Conservation (phyloP, 2,888 invertebrate genomes). For the Aspidapion aeneum region DNA sequence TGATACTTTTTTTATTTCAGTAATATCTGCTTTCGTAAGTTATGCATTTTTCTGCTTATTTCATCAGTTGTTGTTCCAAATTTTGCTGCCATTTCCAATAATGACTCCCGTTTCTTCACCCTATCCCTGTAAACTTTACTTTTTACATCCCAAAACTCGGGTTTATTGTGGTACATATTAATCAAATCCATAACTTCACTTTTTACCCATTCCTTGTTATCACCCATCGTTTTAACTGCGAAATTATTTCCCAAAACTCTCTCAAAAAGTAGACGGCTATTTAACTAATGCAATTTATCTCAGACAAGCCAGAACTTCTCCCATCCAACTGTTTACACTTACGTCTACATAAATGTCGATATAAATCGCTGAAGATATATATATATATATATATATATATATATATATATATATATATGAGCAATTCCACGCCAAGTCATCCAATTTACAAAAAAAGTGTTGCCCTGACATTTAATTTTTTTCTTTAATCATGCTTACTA, state of each 20-base stretch:
- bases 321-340: too few relatives aligned
- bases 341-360: too few relatives aligned
- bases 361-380: too few relatives aligned
- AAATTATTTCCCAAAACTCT: too few relatives aligned
- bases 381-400: too few relatives aligned
- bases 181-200: conserved; percentile 16
- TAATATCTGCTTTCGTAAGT: conserved; percentile 19
- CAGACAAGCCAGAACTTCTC: background rate
- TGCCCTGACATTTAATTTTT: too few relatives aligned
- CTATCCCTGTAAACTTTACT: conserved; percentile 35
- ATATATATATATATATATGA: too few relatives aligned
- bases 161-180: conserved; percentile 22
- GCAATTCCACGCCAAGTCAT: too few relatives aligned
- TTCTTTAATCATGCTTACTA: too few relatives aligned
- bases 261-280: too few relatives aligned
- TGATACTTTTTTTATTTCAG: conserved; percentile 13
- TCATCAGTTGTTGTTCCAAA: conserved; percentile 14
- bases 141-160: conserved; percentile 24
- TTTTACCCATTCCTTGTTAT: conserved; percentile 16
- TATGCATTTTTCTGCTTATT: conserved; percentile 15
- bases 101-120: conserved; percentile 1
- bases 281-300: background rate
- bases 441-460: too few relatives aligned
- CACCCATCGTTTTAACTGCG: background rate
- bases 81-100: conserved; percentile 13